Percentiles rank a stretch among this genome's conserved stretches.
phyloP scores from a whole-genome alignment of 2,888 invertebrate species.

The Automeris io region DNA sequence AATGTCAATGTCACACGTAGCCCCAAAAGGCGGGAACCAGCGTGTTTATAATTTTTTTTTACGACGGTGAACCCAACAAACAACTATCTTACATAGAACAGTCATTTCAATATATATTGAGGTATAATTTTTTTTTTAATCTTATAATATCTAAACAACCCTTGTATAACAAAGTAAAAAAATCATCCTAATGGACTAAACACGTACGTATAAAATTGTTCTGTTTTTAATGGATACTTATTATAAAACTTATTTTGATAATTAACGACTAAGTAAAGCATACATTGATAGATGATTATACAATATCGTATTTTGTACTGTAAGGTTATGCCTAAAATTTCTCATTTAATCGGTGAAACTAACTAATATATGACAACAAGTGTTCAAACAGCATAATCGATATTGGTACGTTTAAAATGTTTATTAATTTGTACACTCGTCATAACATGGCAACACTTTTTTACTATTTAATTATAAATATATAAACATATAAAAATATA shows the following conservation, averaged over 20 bases:
- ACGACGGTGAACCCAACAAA: conserved; percentile 27
- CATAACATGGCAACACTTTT: conserved; percentile 36
- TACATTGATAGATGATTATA: conserved; percentile 60
- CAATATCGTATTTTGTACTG: conserved; percentile 73
- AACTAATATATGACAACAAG: not conserved
- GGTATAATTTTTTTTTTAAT: conserved; percentile 45
- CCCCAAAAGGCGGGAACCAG: not conserved
- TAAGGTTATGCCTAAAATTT: conserved; percentile 46
- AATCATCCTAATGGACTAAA: conserved; percentile 36
- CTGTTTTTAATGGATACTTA: conserved; percentile 23
- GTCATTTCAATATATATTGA: conserved; percentile 47
- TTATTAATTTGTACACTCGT: conserved; percentile 30
- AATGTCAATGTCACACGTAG: conserved; percentile 16
- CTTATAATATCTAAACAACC: conserved; percentile 49
- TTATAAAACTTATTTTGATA: conserved; percentile 41
- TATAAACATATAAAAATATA: conserved; percentile 20
- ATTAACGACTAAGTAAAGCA: conserved; percentile 69
- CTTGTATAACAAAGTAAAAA: conserved; percentile 37
- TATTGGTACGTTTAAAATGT: conserved; percentile 9
- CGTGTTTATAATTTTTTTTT: conserved; percentile 4
- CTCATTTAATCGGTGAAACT: not conserved
- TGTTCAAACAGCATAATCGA: conserved; percentile 5
- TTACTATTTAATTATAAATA: conserved; percentile 11
- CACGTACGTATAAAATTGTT: conserved; percentile 53
- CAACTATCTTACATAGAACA: conserved; percentile 44